Conservation (phyloP, 1,140 invertebrate genomes). For the Gryllus bimaculatus region DNA sequence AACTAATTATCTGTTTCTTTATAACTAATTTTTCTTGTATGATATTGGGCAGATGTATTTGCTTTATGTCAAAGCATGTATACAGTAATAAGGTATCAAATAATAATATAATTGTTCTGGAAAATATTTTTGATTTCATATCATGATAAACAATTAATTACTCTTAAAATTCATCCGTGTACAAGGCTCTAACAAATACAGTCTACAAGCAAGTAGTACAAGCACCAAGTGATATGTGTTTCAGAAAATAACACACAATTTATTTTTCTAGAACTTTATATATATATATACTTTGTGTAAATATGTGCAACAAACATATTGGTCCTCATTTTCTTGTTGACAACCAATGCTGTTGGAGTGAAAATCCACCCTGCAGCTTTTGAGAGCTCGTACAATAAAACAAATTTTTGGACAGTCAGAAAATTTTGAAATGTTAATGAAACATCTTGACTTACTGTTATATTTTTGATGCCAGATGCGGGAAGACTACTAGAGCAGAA, state of each 20-base stretch:
- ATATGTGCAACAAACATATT: background rate
- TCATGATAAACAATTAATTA: background rate
- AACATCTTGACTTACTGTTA: background rate
- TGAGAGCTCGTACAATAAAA: background rate
- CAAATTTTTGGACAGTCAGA: background rate
- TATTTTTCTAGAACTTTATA: background rate
- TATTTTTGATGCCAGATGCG: background rate
- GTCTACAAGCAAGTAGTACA: background rate
- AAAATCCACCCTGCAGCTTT: background rate
- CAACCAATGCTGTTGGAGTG: background rate
- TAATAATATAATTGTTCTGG: background rate
- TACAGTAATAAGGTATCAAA: too few species aligned
- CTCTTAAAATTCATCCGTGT: background rate
- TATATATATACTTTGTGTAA: background rate
- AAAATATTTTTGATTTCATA: background rate
- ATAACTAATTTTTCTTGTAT: background rate
- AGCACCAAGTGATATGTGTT: constrained; percentile 4
- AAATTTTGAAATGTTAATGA: background rate
- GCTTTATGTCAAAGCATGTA: background rate
- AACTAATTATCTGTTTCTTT: background rate
- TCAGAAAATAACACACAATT: background rate
- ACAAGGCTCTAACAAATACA: background rate
- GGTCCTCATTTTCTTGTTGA: background rate
- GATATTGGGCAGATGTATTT: background rate
- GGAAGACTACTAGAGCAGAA: background rate